These are phyloP conservation scores for Taenioides sp. DNA, from an alignment of 2,797 vertebrate species.

Conservation along the genomic window DNA sequence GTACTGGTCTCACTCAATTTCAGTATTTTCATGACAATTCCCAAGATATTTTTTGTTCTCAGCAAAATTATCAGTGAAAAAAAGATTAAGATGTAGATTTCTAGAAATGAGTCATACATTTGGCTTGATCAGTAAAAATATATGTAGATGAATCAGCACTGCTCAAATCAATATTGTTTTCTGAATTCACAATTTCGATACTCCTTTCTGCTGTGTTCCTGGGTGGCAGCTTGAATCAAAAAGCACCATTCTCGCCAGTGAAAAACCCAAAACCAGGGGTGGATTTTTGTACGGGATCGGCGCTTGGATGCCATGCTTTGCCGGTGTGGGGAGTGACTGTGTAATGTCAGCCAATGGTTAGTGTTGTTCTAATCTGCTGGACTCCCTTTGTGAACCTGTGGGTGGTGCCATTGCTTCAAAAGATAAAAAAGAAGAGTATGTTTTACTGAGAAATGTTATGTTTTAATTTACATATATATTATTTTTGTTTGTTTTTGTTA, in stretches of 20 bases:
- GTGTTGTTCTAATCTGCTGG: conserved; percentile 78
- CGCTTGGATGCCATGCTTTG: conserved; percentile 62
- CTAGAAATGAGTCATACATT: not conserved
- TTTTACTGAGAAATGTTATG: conserved; percentile 71
- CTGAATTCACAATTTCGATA: conserved; percentile 20
- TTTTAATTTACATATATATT: conserved; percentile 71
- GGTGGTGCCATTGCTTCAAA: conserved; percentile 76
- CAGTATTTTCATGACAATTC: too few species aligned
- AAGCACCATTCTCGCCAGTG: conserved; percentile 43
- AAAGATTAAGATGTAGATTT: too few species aligned
- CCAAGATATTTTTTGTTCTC: not conserved
- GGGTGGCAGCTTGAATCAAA: conserved; percentile 67
- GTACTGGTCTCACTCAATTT: too few species aligned
- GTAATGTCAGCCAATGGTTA: conserved; percentile 74
- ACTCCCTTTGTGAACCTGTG: conserved; percentile 81
- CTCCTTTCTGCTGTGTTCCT: conserved; percentile 46
- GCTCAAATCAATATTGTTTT: too few species aligned
- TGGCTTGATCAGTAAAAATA: too few species aligned
- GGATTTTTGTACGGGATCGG: conserved; percentile 50
- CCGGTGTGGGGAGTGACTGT: conserved; percentile 77
- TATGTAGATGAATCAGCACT: conserved; percentile 10
- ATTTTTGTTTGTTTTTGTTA: conserved; percentile 62
- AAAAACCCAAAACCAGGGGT: conserved; percentile 47
- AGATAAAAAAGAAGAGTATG: conserved; percentile 57
- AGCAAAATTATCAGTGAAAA: not conserved